Evolutionary conservation across 2,113 vertebrate species (phyloP), one percentile per base, ranked within the genome.

Genomic region (Eonycteris spelaea): DNA sequence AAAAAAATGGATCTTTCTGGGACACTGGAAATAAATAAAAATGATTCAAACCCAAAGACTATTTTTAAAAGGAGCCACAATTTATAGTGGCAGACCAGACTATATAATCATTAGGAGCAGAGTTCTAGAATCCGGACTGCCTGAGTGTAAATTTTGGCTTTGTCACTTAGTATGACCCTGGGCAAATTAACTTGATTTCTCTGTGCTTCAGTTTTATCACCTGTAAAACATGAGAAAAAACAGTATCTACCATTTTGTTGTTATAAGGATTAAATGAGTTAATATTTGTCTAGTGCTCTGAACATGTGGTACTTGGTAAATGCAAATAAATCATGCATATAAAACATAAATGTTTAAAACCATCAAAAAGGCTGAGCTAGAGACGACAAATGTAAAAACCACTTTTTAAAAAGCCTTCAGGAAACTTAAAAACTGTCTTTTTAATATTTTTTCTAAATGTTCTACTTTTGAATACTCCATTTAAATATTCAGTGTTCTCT

Each of bases 11-110:
- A 80, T 59, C 43, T 89, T 91, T 84, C 74, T 26, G 26, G 45
- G 71, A 90, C n/a, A 74, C 43, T 65, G 35, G 18, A 86, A 90
- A 63, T 70, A 94, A 93, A 77, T 55, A 82, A 94, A 73, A 45
- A 93, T 35, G 45, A 95, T 55, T 90, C n/a, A 74, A 96, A 79
- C 4, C 16, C 84, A 68, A 80, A 70, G 18, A 10, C 61, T 55
- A 78, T 68, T 75, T 96, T 68, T 68, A 88, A 90, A 96, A 86
- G 43, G 40, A 57, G 51, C 1, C 13, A 48, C 28, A 71, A 26
- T 11, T 13, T 33, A 59, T 11, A 77, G 24, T 8, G 43, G 28
- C 21, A 48, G 30, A 48, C 21, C 75, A 87, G 14, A 48, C 38
- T 35, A 1, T 5, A 55, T 3, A 61, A 43, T 0, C 70, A 28